Percentiles rank a stretch among this genome's conserved stretches.
Conservation (phyloP, 2,113 vertebrate genomes). For the Indicator maculatus region DNA sequence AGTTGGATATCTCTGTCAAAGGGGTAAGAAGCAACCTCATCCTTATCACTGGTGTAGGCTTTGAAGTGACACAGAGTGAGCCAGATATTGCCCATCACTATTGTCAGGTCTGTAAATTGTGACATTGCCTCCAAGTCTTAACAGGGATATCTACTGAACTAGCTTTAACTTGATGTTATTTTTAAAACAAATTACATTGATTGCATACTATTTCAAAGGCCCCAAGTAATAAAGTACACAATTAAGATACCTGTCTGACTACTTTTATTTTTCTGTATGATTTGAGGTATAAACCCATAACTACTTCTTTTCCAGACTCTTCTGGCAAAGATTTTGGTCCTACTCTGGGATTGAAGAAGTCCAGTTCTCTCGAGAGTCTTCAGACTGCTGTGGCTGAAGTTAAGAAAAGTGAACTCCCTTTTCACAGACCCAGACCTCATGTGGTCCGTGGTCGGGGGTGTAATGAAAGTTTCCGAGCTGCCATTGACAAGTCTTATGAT, state of each 20-base stretch:
- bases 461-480: conserved; percentile 97
- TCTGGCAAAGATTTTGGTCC: conserved; percentile 87
- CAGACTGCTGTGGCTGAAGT: conserved; percentile 96
- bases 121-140: not conserved
- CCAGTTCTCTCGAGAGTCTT: conserved; percentile 95
- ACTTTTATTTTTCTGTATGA: not conserved
- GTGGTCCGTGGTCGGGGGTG: conserved; percentile 95
- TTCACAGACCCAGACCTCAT: conserved; percentile 91
- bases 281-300: conserved; percentile 1
- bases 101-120: not conserved
- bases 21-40: not conserved
- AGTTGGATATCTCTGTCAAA: not conserved
- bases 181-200: conserved; percentile 44
- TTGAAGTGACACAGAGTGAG: not conserved
- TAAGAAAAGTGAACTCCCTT: conserved; percentile 90
- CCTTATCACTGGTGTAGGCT: not conserved
- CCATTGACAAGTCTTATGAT: conserved; percentile 98
- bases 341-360: conserved; percentile 95
- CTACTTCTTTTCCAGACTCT: conserved; percentile 68
- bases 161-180: conserved; percentile 39
- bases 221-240: conserved; percentile 29
- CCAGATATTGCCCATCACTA: not conserved
- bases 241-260: conserved; percentile 1
- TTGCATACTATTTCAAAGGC: conserved; percentile 35
- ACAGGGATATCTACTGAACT: not conserved